Percentiles rank a stretch among this genome's conserved stretches.
phyloP scores from a whole-genome alignment of 2,797 vertebrate species.

The Dendrocincla tyrannina region DNA sequence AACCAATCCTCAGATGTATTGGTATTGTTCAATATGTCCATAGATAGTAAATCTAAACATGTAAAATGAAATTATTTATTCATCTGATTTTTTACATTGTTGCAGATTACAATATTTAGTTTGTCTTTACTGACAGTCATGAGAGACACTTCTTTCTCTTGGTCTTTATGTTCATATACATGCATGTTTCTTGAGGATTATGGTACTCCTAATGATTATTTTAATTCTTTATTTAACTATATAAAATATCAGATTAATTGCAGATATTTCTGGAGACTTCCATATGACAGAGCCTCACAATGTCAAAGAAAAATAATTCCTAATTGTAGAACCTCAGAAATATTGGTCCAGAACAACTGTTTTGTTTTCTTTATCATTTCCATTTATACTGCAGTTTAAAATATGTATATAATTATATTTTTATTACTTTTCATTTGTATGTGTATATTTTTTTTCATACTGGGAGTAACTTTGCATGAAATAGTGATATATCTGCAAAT shows the following conservation, averaged over 20 bases:
- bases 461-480: neutral
- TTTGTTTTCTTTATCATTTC: neutral
- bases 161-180: neutral
- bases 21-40: neutral
- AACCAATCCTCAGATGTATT: neutral
- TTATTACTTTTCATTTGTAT: neutral
- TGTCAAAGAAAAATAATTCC: neutral
- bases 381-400: neutral
- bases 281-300: neutral
- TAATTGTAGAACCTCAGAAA: neutral
- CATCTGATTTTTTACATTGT: neutral
- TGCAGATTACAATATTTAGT: neutral
- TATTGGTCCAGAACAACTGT: neutral
- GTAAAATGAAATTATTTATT: neutral
- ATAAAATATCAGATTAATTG: neutral
- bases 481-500: neutral
- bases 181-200: neutral
- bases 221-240: neutral
- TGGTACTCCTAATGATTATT: neutral
- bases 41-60: neutral
- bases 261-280: neutral
- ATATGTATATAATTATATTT: neutral
- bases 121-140: neutral
- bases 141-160: neutral
- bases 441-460: neutral